Conservation (phyloP, 2,113 vertebrate genomes). For the Delphinus delphis region DNA sequence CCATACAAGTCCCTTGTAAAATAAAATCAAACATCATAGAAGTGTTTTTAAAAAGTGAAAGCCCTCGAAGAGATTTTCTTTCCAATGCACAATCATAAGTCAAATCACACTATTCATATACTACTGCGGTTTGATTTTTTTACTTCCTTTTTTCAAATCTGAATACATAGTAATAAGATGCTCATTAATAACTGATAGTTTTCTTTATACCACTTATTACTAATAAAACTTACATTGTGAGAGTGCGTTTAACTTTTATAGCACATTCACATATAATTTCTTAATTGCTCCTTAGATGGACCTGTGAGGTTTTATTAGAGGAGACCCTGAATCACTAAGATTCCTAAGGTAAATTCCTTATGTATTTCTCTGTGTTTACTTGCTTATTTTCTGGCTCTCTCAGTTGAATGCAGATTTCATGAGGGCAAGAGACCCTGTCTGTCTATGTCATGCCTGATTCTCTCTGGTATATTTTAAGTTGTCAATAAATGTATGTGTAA, state of each 20-base stretch:
- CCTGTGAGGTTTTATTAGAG: background rate
- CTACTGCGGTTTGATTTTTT: background rate
- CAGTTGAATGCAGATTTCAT: background rate
- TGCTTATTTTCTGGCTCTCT: background rate
- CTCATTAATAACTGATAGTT: conserved; percentile 16
- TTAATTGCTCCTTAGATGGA: background rate
- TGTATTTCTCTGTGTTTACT: background rate
- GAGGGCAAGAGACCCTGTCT: background rate
- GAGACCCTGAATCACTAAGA: background rate
- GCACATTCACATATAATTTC: conserved; percentile 25
- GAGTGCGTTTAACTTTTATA: conserved; percentile 12
- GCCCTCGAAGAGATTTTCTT: background rate
- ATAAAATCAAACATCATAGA: conserved; percentile 29
- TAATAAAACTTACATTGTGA: conserved; percentile 12
- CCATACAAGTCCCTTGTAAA: background rate
- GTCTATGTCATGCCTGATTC: background rate
- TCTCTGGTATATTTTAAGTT: background rate
- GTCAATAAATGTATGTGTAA: background rate
- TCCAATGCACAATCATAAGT: background rate
- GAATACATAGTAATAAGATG: background rate
- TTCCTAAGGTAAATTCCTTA: background rate
- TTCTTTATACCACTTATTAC: conserved; percentile 8
- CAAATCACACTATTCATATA: background rate
- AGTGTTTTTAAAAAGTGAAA: conserved; percentile 4
- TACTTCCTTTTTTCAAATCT: background rate